Evolutionary conservation across 2,113 vertebrate genomes (phyloP).

Genomic region (Varanus salvator): DNA sequence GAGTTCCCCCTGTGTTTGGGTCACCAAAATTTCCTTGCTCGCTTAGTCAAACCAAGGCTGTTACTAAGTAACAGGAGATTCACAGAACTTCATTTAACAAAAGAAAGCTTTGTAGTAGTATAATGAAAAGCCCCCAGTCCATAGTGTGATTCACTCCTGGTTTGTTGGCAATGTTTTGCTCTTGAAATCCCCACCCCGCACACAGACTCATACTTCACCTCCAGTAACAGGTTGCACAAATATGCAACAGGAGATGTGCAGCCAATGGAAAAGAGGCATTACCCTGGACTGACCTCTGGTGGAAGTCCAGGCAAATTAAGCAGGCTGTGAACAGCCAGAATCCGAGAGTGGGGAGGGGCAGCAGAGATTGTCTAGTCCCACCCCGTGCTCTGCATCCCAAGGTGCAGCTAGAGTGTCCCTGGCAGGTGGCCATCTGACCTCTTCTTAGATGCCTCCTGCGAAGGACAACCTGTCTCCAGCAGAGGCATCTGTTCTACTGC

Average conservation of each 20-base stretch:
- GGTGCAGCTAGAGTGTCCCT: too few species aligned
- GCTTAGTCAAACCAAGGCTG: not conserved
- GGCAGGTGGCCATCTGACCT: too few species aligned
- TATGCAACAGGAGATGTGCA: not conserved
- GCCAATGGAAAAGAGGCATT: not conserved
- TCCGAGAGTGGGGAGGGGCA: too few species aligned
- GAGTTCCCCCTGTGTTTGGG: not conserved
- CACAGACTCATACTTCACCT: too few species aligned
- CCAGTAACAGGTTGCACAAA: not conserved
- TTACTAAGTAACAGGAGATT: not conserved
- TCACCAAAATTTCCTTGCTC: not conserved
- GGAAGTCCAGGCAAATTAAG: not conserved
- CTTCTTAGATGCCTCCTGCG: too few species aligned
- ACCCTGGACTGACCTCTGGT: not conserved
- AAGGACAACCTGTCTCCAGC: too few species aligned
- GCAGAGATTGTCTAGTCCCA: too few species aligned
- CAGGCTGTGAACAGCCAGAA: not conserved
- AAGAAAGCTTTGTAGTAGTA: not conserved
- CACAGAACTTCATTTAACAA: not conserved
- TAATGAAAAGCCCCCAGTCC: not conserved
- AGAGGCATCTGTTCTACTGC: too few species aligned
- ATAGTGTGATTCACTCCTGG: not conserved
- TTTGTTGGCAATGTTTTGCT: not conserved
- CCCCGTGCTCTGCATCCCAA: too few species aligned
- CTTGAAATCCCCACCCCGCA: too few species aligned